These are phyloP conservation scores for Isoperla grammatica DNA, from an alignment of 2,888 invertebrate species.

Conservation along the genomic window DNA sequence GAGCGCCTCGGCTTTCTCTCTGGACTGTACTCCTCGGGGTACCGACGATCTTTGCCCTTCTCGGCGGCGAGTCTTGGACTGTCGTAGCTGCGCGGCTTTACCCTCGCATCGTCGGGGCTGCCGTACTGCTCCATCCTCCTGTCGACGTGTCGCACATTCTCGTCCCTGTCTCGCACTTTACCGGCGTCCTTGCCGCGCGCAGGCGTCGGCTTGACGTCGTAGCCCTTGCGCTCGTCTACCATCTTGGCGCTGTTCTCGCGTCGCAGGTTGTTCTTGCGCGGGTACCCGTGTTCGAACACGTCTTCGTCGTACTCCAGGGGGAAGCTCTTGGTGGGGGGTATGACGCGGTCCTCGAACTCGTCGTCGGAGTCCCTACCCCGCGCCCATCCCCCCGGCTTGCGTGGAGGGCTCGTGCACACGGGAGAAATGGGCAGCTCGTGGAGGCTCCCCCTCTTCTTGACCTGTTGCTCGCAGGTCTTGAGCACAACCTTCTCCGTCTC, in stretches of 20 bases:
- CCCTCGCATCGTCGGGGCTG: background rate
- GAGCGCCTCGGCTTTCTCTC: background rate
- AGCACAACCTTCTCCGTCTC: constrained; percentile 43
- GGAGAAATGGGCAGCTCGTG: constrained; percentile 16
- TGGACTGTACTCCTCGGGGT: constrained; percentile 7
- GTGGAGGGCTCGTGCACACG: constrained; percentile 21
- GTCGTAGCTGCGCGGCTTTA: background rate
- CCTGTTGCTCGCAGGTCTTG: background rate
- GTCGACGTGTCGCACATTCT: constrained; percentile 1
- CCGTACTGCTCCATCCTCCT: constrained; percentile 4
- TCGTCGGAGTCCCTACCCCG: constrained; percentile 24
- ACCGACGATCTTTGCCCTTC: background rate
- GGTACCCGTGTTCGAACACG: constrained; percentile 19
- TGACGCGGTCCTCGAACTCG: constrained; percentile 21
- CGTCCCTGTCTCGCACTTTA: background rate
- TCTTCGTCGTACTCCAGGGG: constrained; percentile 17
- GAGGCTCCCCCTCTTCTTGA: background rate
- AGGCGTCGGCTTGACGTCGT: background rate
- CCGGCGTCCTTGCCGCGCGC: background rate
- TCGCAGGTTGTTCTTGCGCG: background rate
- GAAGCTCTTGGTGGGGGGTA: background rate
- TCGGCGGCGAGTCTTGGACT: background rate
- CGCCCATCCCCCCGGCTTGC: constrained; percentile 20
- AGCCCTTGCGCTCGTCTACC: background rate
- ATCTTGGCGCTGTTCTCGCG: background rate